phyloP scores from a whole-genome alignment of 2,888 invertebrate genomes.

The Frankliniella intonsa region DNA sequence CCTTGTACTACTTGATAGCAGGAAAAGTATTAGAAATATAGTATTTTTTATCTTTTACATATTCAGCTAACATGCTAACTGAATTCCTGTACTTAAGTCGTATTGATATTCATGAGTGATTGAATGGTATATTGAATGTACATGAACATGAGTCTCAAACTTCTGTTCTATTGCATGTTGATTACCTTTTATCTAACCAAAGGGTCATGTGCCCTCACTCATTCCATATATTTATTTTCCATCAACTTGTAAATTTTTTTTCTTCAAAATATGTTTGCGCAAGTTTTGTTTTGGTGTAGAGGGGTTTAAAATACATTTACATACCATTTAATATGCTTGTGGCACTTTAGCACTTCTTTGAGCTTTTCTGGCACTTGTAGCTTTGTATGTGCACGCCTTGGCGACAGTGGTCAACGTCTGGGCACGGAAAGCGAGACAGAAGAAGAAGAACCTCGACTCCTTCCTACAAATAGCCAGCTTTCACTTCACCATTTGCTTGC shows the following conservation, averaged over 20 bases:
- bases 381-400: slow-evolving; percentile 33
- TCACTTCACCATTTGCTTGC: slow-evolving; percentile 48
- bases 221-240: slow-evolving; percentile 32
- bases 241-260: not conserved
- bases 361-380: slow-evolving; percentile 33
- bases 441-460: slow-evolving; percentile 55
- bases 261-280: not conserved
- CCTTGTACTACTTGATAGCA: not conserved
- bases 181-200: slow-evolving; percentile 12
- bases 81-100: too few species aligned
- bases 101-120: too few species aligned
- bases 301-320: not conserved
- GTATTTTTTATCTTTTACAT: not conserved
- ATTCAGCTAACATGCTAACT: not conserved
- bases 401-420: slow-evolving; percentile 52
- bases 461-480: slow-evolving; percentile 45
- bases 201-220: slow-evolving; percentile 23
- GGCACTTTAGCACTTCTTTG: slow-evolving; percentile 28
- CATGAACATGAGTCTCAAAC: too few species aligned
- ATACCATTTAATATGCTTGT: not conserved
- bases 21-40: not conserved
- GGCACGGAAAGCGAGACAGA: slow-evolving; percentile 74
- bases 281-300: slow-evolving; percentile 29
- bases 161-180: too few species aligned
- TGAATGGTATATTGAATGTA: too few species aligned